Base-by-base conservation (phyloP, 92 coral and sea anemone genomes). In the Montipora capitata region DNA sequence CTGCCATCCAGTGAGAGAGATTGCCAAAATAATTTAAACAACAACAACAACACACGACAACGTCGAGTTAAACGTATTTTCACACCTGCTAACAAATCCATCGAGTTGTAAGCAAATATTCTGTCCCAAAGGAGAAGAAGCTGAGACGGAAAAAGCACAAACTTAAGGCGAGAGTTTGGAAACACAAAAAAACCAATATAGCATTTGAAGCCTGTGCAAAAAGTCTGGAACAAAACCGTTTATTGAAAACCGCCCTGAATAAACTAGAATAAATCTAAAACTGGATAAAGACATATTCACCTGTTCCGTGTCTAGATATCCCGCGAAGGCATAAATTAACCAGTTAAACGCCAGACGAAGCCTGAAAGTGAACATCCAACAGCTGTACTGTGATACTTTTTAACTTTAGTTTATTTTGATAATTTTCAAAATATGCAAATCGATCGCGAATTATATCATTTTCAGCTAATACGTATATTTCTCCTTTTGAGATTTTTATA, bases 311-410 rank as follows among this genome's bases (percentile, higher is more conserved):
- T 93, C 95, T 9, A 97, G 87, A 85, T 95, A 97, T 12, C 99
- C 99, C 59, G 99, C 94, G 74, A 96, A 97, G 54, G 98, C 99
- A 83, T 97, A 97, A 39, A 96, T 95, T 82, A 97, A 72, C 99
- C 99, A 97, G 89, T 95, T 96, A 85, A 97, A 97, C 59, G 87
- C 99, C 4, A 94, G 92, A 62, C 96, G 92, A 51, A 94, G 86
- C 80, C 97, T 94, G 88, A 11, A 2, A 68, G 12, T 2, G 10
- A 70, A 1, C 51, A 38, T 38, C 41, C 6, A 7, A 44, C 75
- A 56, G 68, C 65, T 3, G 17, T 10, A 14, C 11, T 11, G 0
- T 12, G 61, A 54, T 9, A 12, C 12, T 54, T 54, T 54, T n/a
- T 27, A 27, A 27, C 35, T 27, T 27, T 1, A 27, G 35, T 27